These are phyloP conservation scores for Euphonia xanthogaster DNA, from an alignment of 2,797 vertebrate species.

Conservation along the genomic window DNA sequence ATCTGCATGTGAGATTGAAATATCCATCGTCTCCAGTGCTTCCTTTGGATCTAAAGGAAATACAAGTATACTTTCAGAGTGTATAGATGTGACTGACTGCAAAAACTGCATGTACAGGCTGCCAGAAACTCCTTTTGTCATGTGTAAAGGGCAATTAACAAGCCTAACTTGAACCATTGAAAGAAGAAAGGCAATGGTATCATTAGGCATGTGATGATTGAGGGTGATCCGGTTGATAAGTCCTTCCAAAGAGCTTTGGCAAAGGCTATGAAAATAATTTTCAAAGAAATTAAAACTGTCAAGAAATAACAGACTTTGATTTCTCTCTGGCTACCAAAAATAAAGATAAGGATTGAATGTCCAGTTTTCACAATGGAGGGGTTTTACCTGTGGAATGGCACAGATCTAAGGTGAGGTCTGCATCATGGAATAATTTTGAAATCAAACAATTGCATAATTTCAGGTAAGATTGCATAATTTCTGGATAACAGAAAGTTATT, in stretches of 20 bases:
- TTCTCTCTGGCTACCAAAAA: background rate
- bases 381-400: background rate
- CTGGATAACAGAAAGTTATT: background rate
- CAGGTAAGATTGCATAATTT: background rate
- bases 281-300: background rate
- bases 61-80: background rate
- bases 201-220: background rate
- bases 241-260: background rate
- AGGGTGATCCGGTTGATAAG: background rate
- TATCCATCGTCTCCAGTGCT: background rate
- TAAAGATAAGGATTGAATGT: background rate
- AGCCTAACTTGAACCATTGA: background rate
- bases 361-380: background rate
- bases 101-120: background rate
- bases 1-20: background rate
- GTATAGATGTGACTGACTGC: background rate
- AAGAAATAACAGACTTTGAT: background rate
- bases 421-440: background rate
- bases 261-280: background rate
- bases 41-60: background rate
- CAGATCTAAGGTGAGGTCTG: background rate
- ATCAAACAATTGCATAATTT: background rate
- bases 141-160: background rate
- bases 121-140: background rate
- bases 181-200: background rate